Evolutionary conservation across 2,113 vertebrate species (phyloP), one percentile per base, ranked within the genome.

Genomic region (Gymnarchus niloticus): DNA sequence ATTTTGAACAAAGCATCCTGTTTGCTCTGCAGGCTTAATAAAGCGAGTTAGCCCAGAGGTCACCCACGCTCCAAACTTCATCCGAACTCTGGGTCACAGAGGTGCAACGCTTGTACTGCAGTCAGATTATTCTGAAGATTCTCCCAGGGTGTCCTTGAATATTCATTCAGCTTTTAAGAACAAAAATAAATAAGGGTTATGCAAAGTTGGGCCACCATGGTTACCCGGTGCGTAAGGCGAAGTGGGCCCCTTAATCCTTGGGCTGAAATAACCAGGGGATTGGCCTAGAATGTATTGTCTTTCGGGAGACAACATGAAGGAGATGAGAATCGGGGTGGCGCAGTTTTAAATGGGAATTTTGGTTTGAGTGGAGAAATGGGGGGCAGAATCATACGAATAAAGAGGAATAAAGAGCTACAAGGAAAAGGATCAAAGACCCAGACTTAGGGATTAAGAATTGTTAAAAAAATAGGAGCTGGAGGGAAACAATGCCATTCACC

Each of bases 81-180:
- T 82, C 86, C 83, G 49, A 82, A 83, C 73, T 41, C 78, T 48
- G 85, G 91, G 92, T 93, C 92, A 89, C 46, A 49, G 83, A 87
- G 69, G 83, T 86, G 84, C 83, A 81, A 83, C 56, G 80, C 86
- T 85, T 81, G 83, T 56, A 80, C 90, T 88, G 81, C 89, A 91
- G 93, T 91, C 90, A 93, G 92, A 94, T 94, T 92, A 93, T 91
- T 90, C 78, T 90, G 88, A 6, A 25, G 56, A 86, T 81, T 87
- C 86, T 91, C 90, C 90, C 89, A 91, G 89, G 88, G 91, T 91
- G 49, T 89, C 85, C 46, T 88, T 89, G 88, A 89, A 91, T 92
- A 88, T 88, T 89, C 90, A 93, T 92, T 93, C 91, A 91, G 91
- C 91, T 94, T 93, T 93, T 94, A 93, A 94, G 91, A 93, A 90